phyloP scores from a whole-genome alignment of 2,797 vertebrate species.

The Acrossocheilus wenchowensis region DNA sequence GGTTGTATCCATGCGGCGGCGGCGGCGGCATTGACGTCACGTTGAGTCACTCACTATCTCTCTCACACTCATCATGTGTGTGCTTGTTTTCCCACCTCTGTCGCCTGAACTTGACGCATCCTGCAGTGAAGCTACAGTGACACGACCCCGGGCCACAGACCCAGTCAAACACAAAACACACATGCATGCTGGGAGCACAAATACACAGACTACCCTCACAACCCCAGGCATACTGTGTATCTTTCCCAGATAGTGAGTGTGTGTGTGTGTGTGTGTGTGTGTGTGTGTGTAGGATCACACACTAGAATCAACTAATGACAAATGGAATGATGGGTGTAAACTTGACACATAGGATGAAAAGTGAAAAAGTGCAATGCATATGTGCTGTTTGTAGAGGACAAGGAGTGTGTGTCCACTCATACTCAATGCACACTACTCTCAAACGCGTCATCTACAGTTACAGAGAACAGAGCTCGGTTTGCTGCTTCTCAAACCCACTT shows the following conservation, averaged over 20 bases:
- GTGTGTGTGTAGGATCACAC: background rate
- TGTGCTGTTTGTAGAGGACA: background rate
- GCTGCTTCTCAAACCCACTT: background rate
- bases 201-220: background rate
- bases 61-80: constrained; percentile 3
- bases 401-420: background rate
- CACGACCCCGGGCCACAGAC: background rate
- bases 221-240: background rate
- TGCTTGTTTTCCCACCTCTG: constrained; percentile 20
- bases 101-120: constrained; percentile 14
- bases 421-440: background rate
- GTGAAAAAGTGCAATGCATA: background rate
- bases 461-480: background rate
- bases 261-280: background rate
- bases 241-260: background rate
- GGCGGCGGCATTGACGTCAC: background rate
- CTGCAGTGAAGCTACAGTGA: constrained; percentile 22
- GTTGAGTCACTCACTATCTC: constrained; percentile 4
- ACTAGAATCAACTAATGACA: background rate
- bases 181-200: background rate
- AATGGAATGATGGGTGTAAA: background rate
- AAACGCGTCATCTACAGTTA: background rate
- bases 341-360: background rate
- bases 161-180: background rate
- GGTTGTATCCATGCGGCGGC: background rate